These are phyloP conservation scores for Apis cerana DNA, from an alignment of 1,140 invertebrate species.

Conservation along the genomic window DNA sequence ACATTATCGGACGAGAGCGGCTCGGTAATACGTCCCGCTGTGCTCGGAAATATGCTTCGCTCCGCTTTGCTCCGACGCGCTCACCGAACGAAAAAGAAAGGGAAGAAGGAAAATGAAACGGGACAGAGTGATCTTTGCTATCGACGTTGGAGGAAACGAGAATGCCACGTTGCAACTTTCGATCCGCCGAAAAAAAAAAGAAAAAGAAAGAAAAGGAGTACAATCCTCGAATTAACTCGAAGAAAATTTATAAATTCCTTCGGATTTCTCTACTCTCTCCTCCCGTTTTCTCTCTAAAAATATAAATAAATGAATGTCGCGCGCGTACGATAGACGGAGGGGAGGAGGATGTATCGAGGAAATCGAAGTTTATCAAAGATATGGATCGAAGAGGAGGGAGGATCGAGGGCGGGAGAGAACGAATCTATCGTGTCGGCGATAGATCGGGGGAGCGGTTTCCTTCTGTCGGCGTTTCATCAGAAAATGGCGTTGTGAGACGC, in stretches of 20 bases:
- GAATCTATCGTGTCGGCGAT: not conserved
- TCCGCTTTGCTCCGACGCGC: slow-evolving; percentile 33
- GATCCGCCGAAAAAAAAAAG: not conserved
- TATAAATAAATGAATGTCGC: no score
- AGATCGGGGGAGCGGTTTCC: not conserved
- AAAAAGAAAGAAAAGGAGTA: no score
- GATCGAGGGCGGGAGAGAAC: not conserved
- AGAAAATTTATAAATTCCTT: not conserved
- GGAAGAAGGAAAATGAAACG: slow-evolving; percentile 31
- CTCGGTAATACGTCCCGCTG: slow-evolving; percentile 74
- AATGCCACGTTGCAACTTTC: not conserved
- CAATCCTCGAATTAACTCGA: not conserved
- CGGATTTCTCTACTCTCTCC: no score
- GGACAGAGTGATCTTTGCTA: slow-evolving; percentile 48
- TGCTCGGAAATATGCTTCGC: slow-evolving; percentile 68
- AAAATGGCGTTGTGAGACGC: slow-evolving; percentile 45
- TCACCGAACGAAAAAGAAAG: slow-evolving; percentile 24
- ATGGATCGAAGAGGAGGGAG: not conserved
- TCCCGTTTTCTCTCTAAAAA: no score
- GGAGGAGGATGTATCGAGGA: no score
- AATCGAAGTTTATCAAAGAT: not conserved
- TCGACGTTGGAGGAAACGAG: not conserved
- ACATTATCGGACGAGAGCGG: slow-evolving; percentile 75
- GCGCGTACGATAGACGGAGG: no score
- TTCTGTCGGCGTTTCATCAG: slow-evolving; percentile 41